A percentile compares a stretch with the other conserved stretches of the same genome.
Evolutionary conservation across 1,140 invertebrate species (phyloP).

Genomic region (Drosophila lowei): DNA sequence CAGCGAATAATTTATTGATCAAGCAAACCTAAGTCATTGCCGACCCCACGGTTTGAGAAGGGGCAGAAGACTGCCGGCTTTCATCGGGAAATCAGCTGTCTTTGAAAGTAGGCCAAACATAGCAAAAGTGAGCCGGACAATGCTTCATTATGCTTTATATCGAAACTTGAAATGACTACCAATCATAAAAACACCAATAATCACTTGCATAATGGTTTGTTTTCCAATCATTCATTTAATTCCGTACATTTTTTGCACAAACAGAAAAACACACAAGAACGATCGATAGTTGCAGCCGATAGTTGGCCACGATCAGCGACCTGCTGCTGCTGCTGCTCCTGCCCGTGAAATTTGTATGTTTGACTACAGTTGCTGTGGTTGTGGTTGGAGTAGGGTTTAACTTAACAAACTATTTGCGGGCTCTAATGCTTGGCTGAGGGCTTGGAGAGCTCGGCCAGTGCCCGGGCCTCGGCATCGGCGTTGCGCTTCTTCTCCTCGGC

Average conservation of each 20-base stretch:
- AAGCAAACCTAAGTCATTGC: slow-evolving; percentile 34
- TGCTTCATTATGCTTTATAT: too few relatives aligned
- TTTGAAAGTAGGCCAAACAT: background rate
- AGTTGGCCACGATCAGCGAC: slow-evolving; percentile 5
- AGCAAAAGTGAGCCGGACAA: too few relatives aligned
- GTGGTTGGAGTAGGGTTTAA: slow-evolving; percentile 33
- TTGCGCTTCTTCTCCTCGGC: slow-evolving; percentile 87
- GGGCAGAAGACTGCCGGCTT: slow-evolving; percentile 4
- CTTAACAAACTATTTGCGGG: slow-evolving; percentile 26
- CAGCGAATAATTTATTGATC: slow-evolving; percentile 57
- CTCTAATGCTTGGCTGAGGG: slow-evolving; percentile 47
- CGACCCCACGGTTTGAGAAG: background rate
- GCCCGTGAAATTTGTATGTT: slow-evolving; percentile 11
- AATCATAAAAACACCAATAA: background rate
- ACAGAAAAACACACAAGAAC: slow-evolving; percentile 29
- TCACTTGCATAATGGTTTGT: slow-evolving; percentile 17
- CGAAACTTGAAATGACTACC: background rate
- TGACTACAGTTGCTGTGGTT: slow-evolving; percentile 49
- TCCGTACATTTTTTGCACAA: slow-evolving; percentile 40
- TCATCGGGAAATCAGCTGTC: slow-evolving; percentile 31
- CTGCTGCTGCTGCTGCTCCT: background rate
- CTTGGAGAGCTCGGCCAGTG: slow-evolving; percentile 69
- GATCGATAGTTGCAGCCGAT: slow-evolving; percentile 27
- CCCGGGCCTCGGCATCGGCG: slow-evolving; percentile 80
- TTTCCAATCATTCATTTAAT: slow-evolving; percentile 48